Evolutionary conservation across 2,797 vertebrate genomes (phyloP).

Genomic region (Lutjanus campechanus): DNA sequence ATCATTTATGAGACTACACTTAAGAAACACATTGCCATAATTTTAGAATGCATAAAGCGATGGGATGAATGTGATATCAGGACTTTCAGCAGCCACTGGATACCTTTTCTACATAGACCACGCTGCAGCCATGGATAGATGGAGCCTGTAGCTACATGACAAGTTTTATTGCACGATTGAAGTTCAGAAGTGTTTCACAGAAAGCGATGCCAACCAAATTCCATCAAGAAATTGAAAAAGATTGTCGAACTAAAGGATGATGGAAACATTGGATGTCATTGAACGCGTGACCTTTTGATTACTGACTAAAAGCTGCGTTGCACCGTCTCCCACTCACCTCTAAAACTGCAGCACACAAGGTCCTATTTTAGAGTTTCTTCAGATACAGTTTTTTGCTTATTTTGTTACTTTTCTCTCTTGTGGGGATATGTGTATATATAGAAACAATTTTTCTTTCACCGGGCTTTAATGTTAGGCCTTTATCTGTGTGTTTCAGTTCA

Average conservation of each 20-base stretch:
- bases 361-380: constrained; percentile 28
- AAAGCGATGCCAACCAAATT: constrained; percentile 8
- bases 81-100: not conserved
- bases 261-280: constrained; percentile 1
- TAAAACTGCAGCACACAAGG: constrained; percentile 25
- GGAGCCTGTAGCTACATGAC: not conserved
- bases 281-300: constrained; percentile 18
- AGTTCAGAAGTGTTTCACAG: not conserved
- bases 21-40: not conserved
- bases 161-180: not conserved
- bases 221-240: constrained; percentile 22
- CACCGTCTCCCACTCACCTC: constrained; percentile 7
- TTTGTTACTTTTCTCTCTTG: constrained; percentile 27
- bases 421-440: constrained; percentile 37
- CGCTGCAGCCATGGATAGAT: not conserved
- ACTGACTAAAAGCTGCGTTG: constrained; percentile 3
- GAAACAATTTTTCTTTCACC: constrained; percentile 30
- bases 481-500: constrained; percentile 55
- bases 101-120: not conserved
- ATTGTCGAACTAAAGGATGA: not conserved
- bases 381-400: constrained; percentile 28
- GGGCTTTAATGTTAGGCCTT: constrained; percentile 52
- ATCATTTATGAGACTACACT: not conserved
- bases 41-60: not conserved
- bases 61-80: not conserved